These are phyloP conservation scores for Centropristis striata DNA, from an alignment of 2,113 vertebrate genomes.

Conservation along the genomic window DNA sequence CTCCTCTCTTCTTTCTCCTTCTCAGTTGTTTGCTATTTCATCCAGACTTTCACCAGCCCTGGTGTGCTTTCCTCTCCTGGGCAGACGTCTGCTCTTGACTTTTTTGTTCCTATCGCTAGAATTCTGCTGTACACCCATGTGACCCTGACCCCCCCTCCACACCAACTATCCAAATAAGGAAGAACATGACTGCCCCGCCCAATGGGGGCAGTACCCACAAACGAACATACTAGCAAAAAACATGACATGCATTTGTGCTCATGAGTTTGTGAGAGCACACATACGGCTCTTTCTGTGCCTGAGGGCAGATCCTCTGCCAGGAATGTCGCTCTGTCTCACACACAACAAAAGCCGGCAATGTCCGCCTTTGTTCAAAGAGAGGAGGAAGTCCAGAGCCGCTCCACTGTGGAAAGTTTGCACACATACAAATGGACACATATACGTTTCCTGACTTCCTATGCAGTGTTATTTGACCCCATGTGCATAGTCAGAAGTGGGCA, in stretches of 20 bases:
- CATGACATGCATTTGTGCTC: slow-evolving; percentile 60
- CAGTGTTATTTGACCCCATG: slow-evolving; percentile 61
- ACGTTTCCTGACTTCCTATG: slow-evolving; percentile 48
- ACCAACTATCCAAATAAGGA: slow-evolving; percentile 82
- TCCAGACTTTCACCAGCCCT: slow-evolving; percentile 12
- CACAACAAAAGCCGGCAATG: slow-evolving; percentile 33
- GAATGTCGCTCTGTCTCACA: slow-evolving; percentile 43
- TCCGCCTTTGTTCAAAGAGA: slow-evolving; percentile 54
- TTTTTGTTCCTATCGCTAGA: slow-evolving; percentile 76
- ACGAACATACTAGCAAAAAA: slow-evolving; percentile 48
- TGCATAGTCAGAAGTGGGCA: slow-evolving; percentile 37
- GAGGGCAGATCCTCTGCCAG: slow-evolving; percentile 19
- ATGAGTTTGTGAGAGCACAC: slow-evolving; percentile 34
- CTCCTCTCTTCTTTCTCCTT: slow-evolving; percentile 25
- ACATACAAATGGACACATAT: slow-evolving; percentile 23
- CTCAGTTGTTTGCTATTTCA: slow-evolving; percentile 27
- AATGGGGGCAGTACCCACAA: slow-evolving; percentile 61
- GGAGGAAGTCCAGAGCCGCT: slow-evolving; percentile 48
- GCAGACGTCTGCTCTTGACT: slow-evolving; percentile 61
- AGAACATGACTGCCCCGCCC: slow-evolving; percentile 74
- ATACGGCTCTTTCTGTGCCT: slow-evolving; percentile 24
- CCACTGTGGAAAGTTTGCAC: slow-evolving; percentile 9
- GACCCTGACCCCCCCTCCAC: slow-evolving; percentile 60
- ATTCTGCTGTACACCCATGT: slow-evolving; percentile 79
- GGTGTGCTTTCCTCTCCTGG: slow-evolving; percentile 21